Percentiles rank a stretch among this genome's conserved stretches.
These are phyloP conservation scores for Otolemur crassicaudatus DNA, from an alignment of 2,797 vertebrate genomes.

Conservation along the genomic window DNA sequence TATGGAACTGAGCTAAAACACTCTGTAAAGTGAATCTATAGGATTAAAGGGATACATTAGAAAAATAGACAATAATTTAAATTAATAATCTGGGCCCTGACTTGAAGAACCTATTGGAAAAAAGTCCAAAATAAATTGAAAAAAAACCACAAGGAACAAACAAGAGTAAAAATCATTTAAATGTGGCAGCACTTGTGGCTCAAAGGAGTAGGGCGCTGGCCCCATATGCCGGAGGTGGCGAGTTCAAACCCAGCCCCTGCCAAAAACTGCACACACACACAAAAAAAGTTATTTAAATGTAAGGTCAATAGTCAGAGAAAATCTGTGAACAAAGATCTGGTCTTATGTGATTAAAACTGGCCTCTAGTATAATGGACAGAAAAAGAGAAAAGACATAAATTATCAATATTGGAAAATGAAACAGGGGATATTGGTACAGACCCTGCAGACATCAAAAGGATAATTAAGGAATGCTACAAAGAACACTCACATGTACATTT, in stretches of 20 bases:
- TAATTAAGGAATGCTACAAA: neutral
- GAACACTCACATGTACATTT: neutral
- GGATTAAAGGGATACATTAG: neutral
- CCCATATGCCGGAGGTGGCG: no score
- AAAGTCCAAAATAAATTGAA: neutral
- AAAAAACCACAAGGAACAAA: neutral
- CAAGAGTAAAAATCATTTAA: neutral
- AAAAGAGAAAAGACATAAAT: neutral
- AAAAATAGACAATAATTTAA: neutral
- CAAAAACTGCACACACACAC: no score
- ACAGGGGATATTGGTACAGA: no score
- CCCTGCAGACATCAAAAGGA: no score
- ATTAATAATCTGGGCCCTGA: neutral
- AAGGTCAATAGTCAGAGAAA: neutral
- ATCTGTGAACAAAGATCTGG: neutral
- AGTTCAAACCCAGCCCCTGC: no score
- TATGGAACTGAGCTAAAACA: neutral
- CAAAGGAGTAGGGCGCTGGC: no score
- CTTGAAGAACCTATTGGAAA: neutral
- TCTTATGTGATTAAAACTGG: neutral
- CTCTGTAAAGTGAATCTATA: neutral
- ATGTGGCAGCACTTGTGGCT: neutral
- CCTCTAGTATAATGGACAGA: neutral
- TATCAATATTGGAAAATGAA: no score
- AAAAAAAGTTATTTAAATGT: neutral